Evolutionary conservation across 2,797 vertebrate species (phyloP).

Genomic region (Phoxinus dragarum): DNA sequence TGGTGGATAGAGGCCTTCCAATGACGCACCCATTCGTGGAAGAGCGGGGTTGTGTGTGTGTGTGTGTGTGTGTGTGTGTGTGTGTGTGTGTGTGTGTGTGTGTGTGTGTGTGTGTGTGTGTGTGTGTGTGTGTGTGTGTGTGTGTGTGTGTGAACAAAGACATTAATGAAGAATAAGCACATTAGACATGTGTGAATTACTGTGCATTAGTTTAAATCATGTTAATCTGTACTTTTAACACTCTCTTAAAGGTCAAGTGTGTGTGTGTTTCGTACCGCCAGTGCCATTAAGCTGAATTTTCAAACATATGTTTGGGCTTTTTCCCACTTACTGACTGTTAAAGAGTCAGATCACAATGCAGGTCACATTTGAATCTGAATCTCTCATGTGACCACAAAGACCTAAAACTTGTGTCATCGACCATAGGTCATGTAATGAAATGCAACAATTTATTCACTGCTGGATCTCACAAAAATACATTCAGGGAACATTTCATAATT

Average conservation of each 20-base stretch:
- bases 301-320: neutral
- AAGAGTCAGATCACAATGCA: neutral
- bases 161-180: slow-evolving; percentile 2
- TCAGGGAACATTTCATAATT: neutral
- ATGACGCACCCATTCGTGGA: neutral
- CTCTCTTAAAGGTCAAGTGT: slow-evolving; percentile 57
- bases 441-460: neutral
- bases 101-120: too few relatives aligned
- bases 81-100: too few relatives aligned
- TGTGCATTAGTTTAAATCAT: slow-evolving; percentile 63
- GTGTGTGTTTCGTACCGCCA: neutral
- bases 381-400: neutral
- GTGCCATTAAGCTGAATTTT: neutral
- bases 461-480: neutral
- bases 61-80: neutral
- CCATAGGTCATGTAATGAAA: neutral
- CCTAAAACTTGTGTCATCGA: neutral
- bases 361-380: neutral
- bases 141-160: neutral
- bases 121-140: neutral
- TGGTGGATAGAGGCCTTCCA: slow-evolving; percentile 37
- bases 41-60: neutral
- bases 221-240: slow-evolving; percentile 61
- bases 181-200: slow-evolving; percentile 45
- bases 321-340: neutral